These are phyloP conservation scores for Phallusia fumigata DNA, from an alignment of 23 tunicate genomes.

Conservation along the genomic window DNA sequence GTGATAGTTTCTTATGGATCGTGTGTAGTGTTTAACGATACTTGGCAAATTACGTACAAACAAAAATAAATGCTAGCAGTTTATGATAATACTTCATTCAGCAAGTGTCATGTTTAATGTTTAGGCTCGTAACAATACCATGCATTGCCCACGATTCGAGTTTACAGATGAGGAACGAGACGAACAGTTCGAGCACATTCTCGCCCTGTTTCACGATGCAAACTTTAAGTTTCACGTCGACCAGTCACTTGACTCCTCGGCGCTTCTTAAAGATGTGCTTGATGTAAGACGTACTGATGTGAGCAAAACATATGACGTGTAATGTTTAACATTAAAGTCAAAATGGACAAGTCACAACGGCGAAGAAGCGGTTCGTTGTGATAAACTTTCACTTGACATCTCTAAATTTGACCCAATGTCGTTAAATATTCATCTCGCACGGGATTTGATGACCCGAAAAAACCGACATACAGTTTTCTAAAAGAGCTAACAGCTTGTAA, in stretches of 20 bases:
- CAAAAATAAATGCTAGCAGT: not conserved
- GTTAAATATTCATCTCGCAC: too few relatives aligned
- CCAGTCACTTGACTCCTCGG: constrained; percentile 17
- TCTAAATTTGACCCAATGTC: too few relatives aligned
- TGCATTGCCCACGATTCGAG: constrained; percentile 70
- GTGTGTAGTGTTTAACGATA: too few relatives aligned
- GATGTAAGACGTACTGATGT: not conserved
- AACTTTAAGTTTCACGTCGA: constrained; percentile 11
- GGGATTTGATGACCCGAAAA: too few relatives aligned
- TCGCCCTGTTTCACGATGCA: constrained; percentile 20
- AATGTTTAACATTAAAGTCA: too few relatives aligned
- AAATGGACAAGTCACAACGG: too few relatives aligned
- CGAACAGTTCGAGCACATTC: constrained; percentile 43
- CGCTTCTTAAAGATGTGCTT: not conserved
- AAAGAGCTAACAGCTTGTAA: too few relatives aligned
- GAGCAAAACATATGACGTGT: not conserved
- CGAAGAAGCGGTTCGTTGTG: too few relatives aligned
- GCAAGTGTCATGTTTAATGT: not conserved
- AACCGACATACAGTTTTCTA: too few relatives aligned
- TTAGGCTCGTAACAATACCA: constrained; percentile 67
- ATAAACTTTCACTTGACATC: too few relatives aligned
- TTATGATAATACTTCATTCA: not conserved
- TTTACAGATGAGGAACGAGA: constrained; percentile 41
- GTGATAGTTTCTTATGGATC: too few relatives aligned
- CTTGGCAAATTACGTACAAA: too few relatives aligned